phyloP scores from a whole-genome alignment of 2,888 invertebrate genomes.

The Germaria angustata region DNA sequence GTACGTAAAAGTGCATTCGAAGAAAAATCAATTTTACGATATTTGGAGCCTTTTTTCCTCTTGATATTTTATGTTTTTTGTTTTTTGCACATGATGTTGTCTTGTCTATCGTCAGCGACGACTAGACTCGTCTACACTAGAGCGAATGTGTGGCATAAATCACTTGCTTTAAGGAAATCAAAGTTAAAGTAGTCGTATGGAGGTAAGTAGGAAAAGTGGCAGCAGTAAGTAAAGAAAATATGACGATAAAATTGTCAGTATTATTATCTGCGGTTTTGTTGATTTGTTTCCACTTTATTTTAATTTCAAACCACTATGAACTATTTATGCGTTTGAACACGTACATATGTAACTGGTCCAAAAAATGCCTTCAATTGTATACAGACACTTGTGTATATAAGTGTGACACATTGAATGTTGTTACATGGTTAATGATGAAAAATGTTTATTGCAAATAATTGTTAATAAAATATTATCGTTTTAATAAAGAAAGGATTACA shows the following conservation, averaged over 20 bases:
- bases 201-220: constrained; percentile 51
- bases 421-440: constrained; percentile 6
- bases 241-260: constrained; percentile 51
- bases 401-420: constrained; percentile 16
- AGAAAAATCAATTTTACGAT: constrained; percentile 18
- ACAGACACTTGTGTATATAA: not conserved
- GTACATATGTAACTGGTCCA: constrained; percentile 38
- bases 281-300: constrained; percentile 1
- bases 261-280: constrained; percentile 48
- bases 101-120: constrained; percentile 19
- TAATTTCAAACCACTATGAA: constrained; percentile 22
- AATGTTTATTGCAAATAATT: constrained; percentile 15
- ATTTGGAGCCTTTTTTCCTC: constrained; percentile 25
- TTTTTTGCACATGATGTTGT: constrained; percentile 20
- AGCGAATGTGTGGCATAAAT: constrained; percentile 56
- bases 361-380: constrained; percentile 1
- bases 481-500: not conserved
- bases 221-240: constrained; percentile 33
- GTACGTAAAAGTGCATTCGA: constrained; percentile 1
- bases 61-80: not conserved
- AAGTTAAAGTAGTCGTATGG: constrained; percentile 41
- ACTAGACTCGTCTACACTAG: not conserved
- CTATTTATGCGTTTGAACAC: constrained; percentile 37
- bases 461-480: not conserved
- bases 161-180: constrained; percentile 66